These are phyloP conservation scores for Amazona guildingii DNA, from an alignment of 2,113 vertebrate genomes.

Conservation along the genomic window DNA sequence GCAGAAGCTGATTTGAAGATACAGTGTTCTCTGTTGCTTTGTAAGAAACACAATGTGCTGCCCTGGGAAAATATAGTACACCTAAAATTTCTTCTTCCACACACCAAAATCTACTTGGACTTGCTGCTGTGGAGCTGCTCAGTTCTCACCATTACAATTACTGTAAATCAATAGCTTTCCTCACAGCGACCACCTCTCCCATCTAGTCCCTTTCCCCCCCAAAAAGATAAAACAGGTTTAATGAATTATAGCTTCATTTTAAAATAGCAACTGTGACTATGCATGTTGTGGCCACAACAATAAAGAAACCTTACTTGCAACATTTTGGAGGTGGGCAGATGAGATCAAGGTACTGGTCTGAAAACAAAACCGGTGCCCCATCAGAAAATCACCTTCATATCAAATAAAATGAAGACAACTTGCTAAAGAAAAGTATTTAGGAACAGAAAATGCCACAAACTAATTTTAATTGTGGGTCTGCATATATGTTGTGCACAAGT, in stretches of 20 bases:
- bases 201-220: background rate
- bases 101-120: background rate
- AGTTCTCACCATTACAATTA: background rate
- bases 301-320: background rate
- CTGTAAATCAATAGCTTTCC: background rate
- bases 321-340: background rate
- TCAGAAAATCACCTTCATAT: conserved; percentile 2
- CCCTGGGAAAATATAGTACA: background rate
- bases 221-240: background rate
- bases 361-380: conserved; percentile 14
- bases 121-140: background rate
- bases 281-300: background rate
- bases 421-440: background rate
- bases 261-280: conserved; percentile 7
- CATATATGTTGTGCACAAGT: background rate
- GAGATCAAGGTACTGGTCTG: background rate
- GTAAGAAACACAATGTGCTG: background rate
- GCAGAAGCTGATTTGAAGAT: conserved; percentile 21
- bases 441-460: conserved; percentile 24
- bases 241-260: background rate
- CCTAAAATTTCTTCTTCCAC: background rate
- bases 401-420: conserved; percentile 16
- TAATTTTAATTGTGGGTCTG: conserved; percentile 2
- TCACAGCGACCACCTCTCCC: rapidly evolving
- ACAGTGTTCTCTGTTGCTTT: background rate